Conservation (phyloP, 2,888 invertebrate species). For the Ptychoptera contaminata region DNA sequence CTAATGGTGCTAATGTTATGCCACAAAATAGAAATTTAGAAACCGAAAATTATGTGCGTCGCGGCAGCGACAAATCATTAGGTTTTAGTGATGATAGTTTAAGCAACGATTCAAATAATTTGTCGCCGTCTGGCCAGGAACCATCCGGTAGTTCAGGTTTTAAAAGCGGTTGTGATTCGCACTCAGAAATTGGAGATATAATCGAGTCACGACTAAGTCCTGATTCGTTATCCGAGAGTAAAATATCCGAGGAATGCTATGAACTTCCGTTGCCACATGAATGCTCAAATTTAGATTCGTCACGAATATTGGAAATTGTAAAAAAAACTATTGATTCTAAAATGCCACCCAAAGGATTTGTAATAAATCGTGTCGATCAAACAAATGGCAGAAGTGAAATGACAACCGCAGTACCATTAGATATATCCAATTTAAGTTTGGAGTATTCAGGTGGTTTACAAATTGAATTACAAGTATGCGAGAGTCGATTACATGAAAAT, state of each 20-base stretch:
- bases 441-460: slow-evolving; percentile 73
- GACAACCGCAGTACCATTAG: slow-evolving; percentile 17
- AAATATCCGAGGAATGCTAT: slow-evolving; percentile 34
- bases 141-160: slow-evolving; percentile 44
- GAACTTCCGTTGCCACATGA: slow-evolving; percentile 66
- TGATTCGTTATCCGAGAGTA: slow-evolving; percentile 24
- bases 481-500: slow-evolving; percentile 38
- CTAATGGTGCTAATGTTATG: slow-evolving; percentile 7
- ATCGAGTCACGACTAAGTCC: slow-evolving; percentile 29
- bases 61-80: slow-evolving; percentile 52
- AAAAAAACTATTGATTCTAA: slow-evolving; percentile 65
- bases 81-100: slow-evolving; percentile 58
- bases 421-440: slow-evolving; percentile 44
- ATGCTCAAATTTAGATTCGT: slow-evolving; percentile 63
- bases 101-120: slow-evolving; percentile 45
- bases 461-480: slow-evolving; percentile 67
- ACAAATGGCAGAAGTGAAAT: slow-evolving; percentile 14
- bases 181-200: slow-evolving; percentile 40
- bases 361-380: slow-evolving; percentile 34
- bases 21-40: neutral
- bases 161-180: slow-evolving; percentile 32
- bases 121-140: slow-evolving; percentile 38
- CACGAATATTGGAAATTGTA: slow-evolving; percentile 62
- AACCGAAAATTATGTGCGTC: slow-evolving; percentile 32
- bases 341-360: slow-evolving; percentile 53